A percentile compares a stretch with the other conserved stretches of the same genome.
These are phyloP conservation scores for Scrobipalpa costella DNA, from an alignment of 2,888 invertebrate species.

Conservation along the genomic window DNA sequence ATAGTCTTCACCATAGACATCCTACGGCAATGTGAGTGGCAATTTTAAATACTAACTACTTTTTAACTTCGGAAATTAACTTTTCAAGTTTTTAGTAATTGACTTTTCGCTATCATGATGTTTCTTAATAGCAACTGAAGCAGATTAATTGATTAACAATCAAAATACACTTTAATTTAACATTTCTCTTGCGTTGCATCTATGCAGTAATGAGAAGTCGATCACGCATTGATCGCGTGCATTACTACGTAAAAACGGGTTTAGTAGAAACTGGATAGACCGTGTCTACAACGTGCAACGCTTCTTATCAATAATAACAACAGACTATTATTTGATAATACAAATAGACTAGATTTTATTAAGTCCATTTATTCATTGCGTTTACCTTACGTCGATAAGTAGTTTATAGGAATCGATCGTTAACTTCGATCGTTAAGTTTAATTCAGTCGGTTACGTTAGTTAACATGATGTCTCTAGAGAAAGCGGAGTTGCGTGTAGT, in stretches of 20 bases:
- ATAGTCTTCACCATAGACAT: not conserved
- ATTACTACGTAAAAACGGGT: slow-evolving; percentile 10
- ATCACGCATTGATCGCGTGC: slow-evolving; percentile 13
- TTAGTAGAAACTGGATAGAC: slow-evolving; percentile 32
- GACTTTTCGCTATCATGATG: not conserved
- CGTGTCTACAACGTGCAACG: slow-evolving; percentile 51
- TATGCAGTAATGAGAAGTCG: not conserved
- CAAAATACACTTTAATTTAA: not conserved
- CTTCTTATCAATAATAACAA: slow-evolving; percentile 44
- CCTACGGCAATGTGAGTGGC: not conserved
- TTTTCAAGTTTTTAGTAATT: not conserved
- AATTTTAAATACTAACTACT: not conserved
- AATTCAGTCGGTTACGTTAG: not conserved
- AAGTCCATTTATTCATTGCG: not conserved
- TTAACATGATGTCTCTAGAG: slow-evolving; percentile 54
- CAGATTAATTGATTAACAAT: not conserved
- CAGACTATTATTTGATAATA: slow-evolving; percentile 19
- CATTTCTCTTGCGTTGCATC: not conserved
- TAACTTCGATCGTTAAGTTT: no score
- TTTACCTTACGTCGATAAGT: not conserved
- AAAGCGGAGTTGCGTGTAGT: slow-evolving; percentile 74
- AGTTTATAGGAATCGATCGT: not conserved
- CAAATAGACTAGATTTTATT: slow-evolving; percentile 3
- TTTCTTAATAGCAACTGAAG: not conserved
- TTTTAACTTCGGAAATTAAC: not conserved